Evolutionary conservation across 30 jellyfish, hydroid and myxozoan genomes (phyloP).

Genomic region (Phacellophora camtschatica): DNA sequence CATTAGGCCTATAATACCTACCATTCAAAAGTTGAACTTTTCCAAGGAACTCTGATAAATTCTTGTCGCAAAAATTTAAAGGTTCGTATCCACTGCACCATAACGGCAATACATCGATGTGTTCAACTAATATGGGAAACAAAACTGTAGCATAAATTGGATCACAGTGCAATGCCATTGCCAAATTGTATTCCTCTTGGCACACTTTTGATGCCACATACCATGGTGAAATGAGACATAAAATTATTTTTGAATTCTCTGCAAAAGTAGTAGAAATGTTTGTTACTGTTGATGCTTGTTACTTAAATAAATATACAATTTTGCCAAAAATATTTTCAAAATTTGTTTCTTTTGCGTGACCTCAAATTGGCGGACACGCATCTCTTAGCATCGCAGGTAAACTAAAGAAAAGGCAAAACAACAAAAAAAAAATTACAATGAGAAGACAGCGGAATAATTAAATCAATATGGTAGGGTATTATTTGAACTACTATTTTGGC

Average conservation of each 20-base stretch:
- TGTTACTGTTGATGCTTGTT: background rate
- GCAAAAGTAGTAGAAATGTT: background rate
- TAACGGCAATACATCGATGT: conserved; percentile 51
- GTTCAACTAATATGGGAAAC: conserved; percentile 55
- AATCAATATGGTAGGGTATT: too few relatives aligned
- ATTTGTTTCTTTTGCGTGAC: too few relatives aligned
- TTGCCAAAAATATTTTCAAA: too few relatives aligned
- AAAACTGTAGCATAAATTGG: conserved; percentile 56
- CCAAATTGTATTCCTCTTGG: conserved; percentile 92
- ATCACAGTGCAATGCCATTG: conserved; percentile 71
- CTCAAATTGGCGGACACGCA: too few relatives aligned
- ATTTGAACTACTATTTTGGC: too few relatives aligned
- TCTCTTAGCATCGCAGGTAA: too few relatives aligned
- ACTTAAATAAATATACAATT: background rate
- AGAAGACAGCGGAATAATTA: too few relatives aligned
- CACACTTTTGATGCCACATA: conserved; percentile 85
- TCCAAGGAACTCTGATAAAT: conserved; percentile 22
- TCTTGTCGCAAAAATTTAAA: background rate
- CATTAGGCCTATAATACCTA: too few relatives aligned
- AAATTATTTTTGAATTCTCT: conserved; percentile 66
- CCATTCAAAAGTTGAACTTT: conserved; percentile 22
- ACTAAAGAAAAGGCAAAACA: too few relatives aligned
- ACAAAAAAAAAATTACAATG: too few relatives aligned
- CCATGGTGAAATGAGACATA: conserved; percentile 70
- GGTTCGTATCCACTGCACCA: conserved; percentile 78